phyloP scores from a whole-genome alignment of 2,113 vertebrate genomes.

The Vulpes lagopus region DNA sequence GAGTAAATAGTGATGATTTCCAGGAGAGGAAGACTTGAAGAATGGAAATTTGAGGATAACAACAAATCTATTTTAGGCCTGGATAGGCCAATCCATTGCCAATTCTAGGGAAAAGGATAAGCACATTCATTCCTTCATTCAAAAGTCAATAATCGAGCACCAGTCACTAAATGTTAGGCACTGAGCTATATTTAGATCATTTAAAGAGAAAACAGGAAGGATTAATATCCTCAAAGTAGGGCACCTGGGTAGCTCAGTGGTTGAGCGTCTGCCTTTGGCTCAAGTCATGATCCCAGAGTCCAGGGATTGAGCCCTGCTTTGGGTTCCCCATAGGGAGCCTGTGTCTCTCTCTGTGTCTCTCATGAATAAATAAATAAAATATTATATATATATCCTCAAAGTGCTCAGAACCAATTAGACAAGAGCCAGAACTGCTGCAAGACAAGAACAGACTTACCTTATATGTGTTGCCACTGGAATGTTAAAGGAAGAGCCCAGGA shows the following conservation, averaged over 20 bases:
- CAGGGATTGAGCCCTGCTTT: no score
- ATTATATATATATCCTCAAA: neutral
- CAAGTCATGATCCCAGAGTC: no score
- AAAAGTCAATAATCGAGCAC: neutral
- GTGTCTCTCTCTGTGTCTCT: no score
- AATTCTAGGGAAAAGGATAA: neutral
- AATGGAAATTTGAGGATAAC: neutral
- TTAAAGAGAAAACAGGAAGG: slow-evolving; percentile 11
- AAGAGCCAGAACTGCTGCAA: neutral
- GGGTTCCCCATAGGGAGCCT: no score
- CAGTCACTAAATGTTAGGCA: neutral
- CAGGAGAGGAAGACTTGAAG: neutral
- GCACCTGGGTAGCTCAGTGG: no score
- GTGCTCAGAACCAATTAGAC: neutral
- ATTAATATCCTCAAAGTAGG: neutral
- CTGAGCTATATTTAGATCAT: neutral
- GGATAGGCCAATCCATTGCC: neutral
- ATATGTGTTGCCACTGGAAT: neutral
- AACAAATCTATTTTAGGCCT: neutral
- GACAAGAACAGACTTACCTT: neutral
- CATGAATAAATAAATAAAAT: no score
- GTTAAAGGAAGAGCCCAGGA: neutral
- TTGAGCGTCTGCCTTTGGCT: no score
- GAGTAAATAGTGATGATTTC: neutral
- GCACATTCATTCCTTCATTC: neutral